Evolutionary conservation across 2,113 vertebrate species (phyloP).

Genomic region (Alouatta palliata): DNA sequence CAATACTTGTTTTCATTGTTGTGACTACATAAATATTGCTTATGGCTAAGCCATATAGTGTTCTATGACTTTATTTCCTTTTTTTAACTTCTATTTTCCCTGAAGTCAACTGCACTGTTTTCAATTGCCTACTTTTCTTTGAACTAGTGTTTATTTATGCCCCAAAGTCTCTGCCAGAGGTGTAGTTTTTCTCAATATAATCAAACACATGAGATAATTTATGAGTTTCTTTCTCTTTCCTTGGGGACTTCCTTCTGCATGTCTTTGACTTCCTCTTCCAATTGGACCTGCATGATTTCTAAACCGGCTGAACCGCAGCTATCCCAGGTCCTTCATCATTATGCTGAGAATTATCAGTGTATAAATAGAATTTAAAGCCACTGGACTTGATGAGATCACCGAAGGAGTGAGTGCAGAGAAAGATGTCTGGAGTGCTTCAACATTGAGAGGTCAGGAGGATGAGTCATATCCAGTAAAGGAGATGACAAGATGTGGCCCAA

Average conservation of each 20-base stretch:
- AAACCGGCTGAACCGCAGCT: background rate
- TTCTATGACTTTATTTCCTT: slow-evolving; percentile 21
- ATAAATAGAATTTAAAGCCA: slow-evolving; percentile 3
- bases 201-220: background rate
- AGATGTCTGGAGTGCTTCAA: background rate
- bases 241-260: background rate
- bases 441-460: background rate
- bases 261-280: background rate
- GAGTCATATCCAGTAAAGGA: background rate
- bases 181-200: slow-evolving; percentile 17
- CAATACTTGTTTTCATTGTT: background rate
- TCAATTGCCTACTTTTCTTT: slow-evolving; percentile 16
- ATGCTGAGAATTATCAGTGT: background rate
- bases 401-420: background rate
- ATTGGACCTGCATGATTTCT: background rate
- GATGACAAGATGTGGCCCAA: background rate
- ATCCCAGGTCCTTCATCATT: background rate
- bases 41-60: background rate
- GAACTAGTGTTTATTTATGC: background rate
- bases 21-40: background rate
- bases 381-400: background rate
- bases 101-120: background rate
- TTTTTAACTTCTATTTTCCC: slow-evolving; percentile 33
- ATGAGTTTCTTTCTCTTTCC: background rate
- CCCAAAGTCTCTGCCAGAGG: background rate